A percentile compares a stretch with the other conserved stretches of the same genome.
Evolutionary conservation across 1,140 invertebrate genomes (phyloP).

Genomic region (Helicoverpa armigera): DNA sequence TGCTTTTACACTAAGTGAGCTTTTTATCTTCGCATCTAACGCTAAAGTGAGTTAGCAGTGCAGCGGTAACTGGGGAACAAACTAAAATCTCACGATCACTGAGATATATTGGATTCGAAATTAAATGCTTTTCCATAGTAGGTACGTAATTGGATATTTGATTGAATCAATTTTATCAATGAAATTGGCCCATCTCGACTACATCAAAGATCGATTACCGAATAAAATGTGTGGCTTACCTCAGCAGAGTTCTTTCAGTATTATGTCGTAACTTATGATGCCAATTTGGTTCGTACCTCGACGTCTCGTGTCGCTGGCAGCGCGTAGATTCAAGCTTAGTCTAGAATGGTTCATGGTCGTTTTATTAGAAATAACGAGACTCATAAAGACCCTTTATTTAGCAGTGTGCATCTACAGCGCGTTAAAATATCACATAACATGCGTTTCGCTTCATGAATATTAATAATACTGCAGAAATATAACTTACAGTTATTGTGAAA

Average conservation of each 20-base stretch:
- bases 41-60: constrained; percentile 11
- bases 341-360: constrained; percentile 24
- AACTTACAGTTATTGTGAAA: constrained; percentile 31
- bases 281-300: background rate
- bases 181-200: background rate
- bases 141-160: background rate
- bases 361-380: constrained; percentile 40
- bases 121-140: background rate
- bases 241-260: constrained; percentile 12
- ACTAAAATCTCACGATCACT: background rate
- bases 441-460: constrained; percentile 47
- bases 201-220: constrained; percentile 17
- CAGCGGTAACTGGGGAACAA: no score
- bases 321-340: constrained; percentile 7
- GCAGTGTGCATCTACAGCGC: constrained; percentile 12
- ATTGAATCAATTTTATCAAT: constrained; percentile 6
- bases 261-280: background rate
- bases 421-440: constrained; percentile 46
- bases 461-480: constrained; percentile 50
- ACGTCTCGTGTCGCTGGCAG: background rate
- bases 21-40: constrained; percentile 53
- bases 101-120: background rate
- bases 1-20: constrained; percentile 51
- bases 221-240: constrained; percentile 13
- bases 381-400: constrained; percentile 42